A percentile compares a stretch with the other conserved stretches of the same genome.
phyloP scores from a whole-genome alignment of 2,797 vertebrate species.

The Sphenopsis melanotis region DNA sequence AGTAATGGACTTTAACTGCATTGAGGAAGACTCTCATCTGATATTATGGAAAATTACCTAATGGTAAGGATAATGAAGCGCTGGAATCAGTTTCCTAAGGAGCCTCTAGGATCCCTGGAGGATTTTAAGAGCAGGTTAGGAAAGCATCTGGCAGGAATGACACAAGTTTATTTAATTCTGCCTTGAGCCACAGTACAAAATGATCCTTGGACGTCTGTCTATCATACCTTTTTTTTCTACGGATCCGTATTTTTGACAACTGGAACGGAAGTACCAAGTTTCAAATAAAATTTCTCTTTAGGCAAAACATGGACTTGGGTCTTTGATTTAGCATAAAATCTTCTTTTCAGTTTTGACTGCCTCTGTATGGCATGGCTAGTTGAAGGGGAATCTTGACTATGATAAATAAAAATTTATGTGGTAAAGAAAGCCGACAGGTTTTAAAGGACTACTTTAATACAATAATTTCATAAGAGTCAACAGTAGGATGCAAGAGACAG shows the following conservation, averaged over 20 bases:
- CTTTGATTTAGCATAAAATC: not conserved
- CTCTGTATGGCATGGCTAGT: not conserved
- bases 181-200: not conserved
- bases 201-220: not conserved
- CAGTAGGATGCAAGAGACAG: not conserved
- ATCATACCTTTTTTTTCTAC: not conserved
- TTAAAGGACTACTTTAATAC: not conserved
- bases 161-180: not conserved
- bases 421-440: not conserved
- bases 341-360: not conserved
- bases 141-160: conserved; percentile 2
- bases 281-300: not conserved
- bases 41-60: not conserved
- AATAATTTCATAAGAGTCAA: not conserved
- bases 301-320: not conserved
- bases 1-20: not conserved
- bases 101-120: not conserved
- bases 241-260: not conserved
- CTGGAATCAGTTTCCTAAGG: not conserved
- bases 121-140: not conserved
- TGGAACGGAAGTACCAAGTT: not conserved
- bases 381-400: not conserved
- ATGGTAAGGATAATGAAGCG: not conserved
- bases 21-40: not conserved
- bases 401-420: not conserved